Conservation (phyloP, 2,797 vertebrate species). For the Meda fulgida region DNA sequence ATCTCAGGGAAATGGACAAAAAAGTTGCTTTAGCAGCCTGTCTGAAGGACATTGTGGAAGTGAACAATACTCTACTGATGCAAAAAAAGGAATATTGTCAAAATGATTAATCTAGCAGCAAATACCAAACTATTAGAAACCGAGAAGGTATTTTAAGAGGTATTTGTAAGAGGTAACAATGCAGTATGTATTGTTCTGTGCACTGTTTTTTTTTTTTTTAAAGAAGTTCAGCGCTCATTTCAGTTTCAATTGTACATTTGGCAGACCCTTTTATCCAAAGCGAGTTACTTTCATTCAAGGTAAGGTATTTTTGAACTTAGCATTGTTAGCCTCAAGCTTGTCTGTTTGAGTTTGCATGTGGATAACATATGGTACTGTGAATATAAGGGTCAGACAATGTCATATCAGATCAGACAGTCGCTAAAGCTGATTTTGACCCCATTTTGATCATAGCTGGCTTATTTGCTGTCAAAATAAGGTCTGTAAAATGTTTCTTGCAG, state of each 20-base stretch:
- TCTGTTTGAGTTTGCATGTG: background rate
- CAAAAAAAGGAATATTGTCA: background rate
- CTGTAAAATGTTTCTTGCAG: background rate
- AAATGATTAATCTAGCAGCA: slow-evolving; percentile 1
- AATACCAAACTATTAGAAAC: background rate
- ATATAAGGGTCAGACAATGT: background rate
- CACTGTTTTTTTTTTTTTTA: background rate
- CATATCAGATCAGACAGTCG: background rate
- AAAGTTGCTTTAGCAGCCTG: background rate
- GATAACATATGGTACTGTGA: background rate
- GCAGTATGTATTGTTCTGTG: background rate
- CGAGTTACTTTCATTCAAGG: background rate
- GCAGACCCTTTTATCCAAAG: background rate
- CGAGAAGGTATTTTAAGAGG: background rate
- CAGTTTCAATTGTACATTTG: background rate
- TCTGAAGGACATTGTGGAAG: slow-evolving; percentile 3
- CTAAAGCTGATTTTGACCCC: background rate
- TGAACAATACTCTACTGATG: background rate
- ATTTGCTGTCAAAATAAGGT: background rate
- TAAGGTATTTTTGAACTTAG: background rate
- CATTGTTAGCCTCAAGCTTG: background rate
- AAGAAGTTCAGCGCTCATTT: background rate
- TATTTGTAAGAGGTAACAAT: background rate
- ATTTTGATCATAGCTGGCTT: background rate
- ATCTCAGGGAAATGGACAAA: background rate